A percentile compares a stretch with the other conserved stretches of the same genome.
Conservation (phyloP, 2,797 vertebrate species). For the Myoxocephalus aenaeus region DNA sequence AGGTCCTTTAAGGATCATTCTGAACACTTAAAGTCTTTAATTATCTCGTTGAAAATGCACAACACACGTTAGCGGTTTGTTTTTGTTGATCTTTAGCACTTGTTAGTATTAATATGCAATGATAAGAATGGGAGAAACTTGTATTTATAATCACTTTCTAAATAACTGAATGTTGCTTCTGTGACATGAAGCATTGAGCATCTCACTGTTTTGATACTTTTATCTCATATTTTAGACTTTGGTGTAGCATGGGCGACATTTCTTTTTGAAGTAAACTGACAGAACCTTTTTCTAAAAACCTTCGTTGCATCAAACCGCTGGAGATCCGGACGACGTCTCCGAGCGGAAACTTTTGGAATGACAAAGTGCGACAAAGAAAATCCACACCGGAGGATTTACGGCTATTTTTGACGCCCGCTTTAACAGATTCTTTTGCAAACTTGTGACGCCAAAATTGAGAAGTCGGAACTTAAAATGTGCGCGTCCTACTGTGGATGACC, state of each 20-base stretch:
- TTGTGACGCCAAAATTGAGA: too few relatives aligned
- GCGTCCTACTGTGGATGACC: too few relatives aligned
- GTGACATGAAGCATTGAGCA: too few relatives aligned
- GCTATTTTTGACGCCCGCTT: neutral
- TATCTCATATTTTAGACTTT: constrained; percentile 7
- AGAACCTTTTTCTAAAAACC: constrained; percentile 3
- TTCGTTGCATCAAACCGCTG: too few relatives aligned
- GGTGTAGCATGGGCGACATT: neutral
- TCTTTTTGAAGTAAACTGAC: constrained; percentile 21
- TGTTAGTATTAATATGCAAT: constrained; percentile 55
- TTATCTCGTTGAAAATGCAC: constrained; percentile 42
- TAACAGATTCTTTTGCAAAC: neutral
- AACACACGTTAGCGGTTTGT: constrained; percentile 15
- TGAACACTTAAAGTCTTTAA: constrained; percentile 54
- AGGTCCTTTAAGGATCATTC: constrained; percentile 31
- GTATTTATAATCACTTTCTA: constrained; percentile 4
- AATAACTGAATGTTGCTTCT: constrained; percentile 22
- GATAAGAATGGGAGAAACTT: constrained; percentile 23
- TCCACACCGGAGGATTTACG: neutral
- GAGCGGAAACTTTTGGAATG: neutral
- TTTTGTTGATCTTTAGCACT: constrained; percentile 42
- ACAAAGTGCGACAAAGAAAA: neutral
- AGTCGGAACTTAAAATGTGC: too few relatives aligned
- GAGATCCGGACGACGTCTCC: neutral
- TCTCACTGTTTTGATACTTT: constrained; percentile 20